Percentiles rank a stretch among this genome's conserved stretches.
Conservation (phyloP, 2,888 invertebrate species). For the Aelia acuminata region DNA sequence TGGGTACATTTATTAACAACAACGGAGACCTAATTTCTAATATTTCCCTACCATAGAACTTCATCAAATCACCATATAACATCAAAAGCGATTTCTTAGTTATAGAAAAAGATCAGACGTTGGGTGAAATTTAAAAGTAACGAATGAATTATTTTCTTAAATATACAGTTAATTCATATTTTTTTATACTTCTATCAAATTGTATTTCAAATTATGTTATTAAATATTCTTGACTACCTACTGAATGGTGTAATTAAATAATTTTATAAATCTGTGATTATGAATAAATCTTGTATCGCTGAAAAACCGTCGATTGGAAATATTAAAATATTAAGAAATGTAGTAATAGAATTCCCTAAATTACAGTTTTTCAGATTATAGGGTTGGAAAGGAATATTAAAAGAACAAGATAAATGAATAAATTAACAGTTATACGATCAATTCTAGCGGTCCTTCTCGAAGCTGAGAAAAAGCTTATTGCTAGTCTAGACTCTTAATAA, state of each 20-base stretch:
- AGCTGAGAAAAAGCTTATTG: conserved; percentile 23
- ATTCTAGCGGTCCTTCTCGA: neutral
- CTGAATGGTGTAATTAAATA: neutral
- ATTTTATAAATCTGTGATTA: neutral
- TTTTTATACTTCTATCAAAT: no score
- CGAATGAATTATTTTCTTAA: no score
- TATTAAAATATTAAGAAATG: neutral
- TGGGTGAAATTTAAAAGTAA: no score
- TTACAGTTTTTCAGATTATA: neutral
- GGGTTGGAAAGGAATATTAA: neutral
- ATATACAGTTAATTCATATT: no score
- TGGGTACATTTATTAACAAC: no score
- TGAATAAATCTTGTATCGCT: neutral
- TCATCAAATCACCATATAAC: no score
- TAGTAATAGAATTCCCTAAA: neutral
- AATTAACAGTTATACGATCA: neutral
- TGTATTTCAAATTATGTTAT: no score
- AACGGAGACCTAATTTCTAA: no score
- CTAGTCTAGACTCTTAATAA: neutral
- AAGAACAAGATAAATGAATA: conserved; percentile 31
- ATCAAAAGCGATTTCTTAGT: no score
- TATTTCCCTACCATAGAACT: no score
- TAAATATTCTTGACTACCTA: no score
- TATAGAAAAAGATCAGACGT: no score
- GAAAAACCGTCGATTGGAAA: neutral